phyloP scores from a whole-genome alignment of 1,140 invertebrate genomes.

The Branchinecta lindahli region DNA sequence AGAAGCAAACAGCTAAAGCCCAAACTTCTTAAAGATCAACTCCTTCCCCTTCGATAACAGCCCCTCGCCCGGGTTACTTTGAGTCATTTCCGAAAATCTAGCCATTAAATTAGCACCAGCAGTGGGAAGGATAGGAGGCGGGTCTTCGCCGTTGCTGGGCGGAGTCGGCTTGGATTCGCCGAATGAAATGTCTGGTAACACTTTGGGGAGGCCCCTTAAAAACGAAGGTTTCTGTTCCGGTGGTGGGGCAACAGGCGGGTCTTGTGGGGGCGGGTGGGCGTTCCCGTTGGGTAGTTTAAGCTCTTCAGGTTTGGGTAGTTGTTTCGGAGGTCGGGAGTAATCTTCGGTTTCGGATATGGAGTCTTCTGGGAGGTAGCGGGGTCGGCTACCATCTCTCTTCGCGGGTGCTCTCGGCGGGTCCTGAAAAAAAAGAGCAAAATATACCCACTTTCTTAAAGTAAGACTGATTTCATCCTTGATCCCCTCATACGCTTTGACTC shows the following conservation, averaged over 20 bases:
- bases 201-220: conserved; percentile 16
- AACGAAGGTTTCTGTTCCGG: neutral
- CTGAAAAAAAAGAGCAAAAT: neutral
- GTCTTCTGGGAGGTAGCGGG: neutral
- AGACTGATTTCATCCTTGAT: too few species aligned
- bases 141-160: conserved; percentile 20
- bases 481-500: too few species aligned
- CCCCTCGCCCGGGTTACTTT: conserved; percentile 27
- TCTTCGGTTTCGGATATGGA: neutral
- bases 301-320: neutral
- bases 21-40: conserved; percentile 78
- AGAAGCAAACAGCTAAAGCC: conserved; percentile 38
- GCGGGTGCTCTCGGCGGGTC: neutral
- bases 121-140: conserved; percentile 19
- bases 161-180: conserved; percentile 12
- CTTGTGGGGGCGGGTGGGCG: conserved; percentile 25
- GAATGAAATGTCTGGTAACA: conserved; percentile 11
- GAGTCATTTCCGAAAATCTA: conserved; percentile 56
- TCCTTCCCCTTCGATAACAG: conserved; percentile 77
- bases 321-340: neutral
- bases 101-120: conserved; percentile 54
- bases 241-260: conserved; percentile 21
- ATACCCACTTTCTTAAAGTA: neutral
- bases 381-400: neutral
- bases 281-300: neutral